Evolutionary conservation across 2,888 invertebrate species (phyloP), one percentile per base, ranked within the genome.

Genomic region (Anticlea derivata): DNA sequence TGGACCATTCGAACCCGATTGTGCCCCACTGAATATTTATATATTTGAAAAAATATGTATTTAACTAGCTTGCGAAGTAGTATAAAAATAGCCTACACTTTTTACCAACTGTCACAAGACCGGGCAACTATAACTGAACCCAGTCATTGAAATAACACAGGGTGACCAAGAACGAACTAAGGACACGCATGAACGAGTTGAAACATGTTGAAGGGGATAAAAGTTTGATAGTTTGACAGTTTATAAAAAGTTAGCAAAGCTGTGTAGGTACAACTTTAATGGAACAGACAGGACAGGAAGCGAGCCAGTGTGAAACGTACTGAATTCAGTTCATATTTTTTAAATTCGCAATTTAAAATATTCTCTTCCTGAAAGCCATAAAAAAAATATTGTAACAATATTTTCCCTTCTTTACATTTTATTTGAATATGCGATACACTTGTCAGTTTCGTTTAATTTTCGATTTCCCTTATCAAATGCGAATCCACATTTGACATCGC

Each of bases 401-500:
- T 3, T 54, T 41, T 17, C 11, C 30, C 34, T 39, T 34, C 24
- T 12, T 29, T 29, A 27, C 5, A 38, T 40, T 52, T 41, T 48
- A 43, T 45, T n/a, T n/a, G n/a, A n/a, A n/a, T n/a, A n/a, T 26
- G 34, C 26, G 38, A 49, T 27, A 49, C 48, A 50, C 52, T 57
- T 51, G 46, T 40, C 47, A 47, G 37, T 41, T 43, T 45, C 48
- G 55, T 58, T 55, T 41, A 58, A 63, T 61, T 41, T 8, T 54
- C 52, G 50, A 35, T 41, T 59, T 47, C 51, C 54, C 40, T 57
- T 50, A 60, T 50, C 30, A 39, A 30, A 46, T 23, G 22, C 35
- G 20, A 41, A 26, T 35, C 46, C 48, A 61, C 50, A 61, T 65
- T 60, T 66, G 63, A 60, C 63, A 62, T 47, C 53, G 55, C 52